Evolutionary conservation across 2,888 invertebrate genomes (phyloP), one percentile per base, ranked within the genome.

Genomic region (Zaprionus obscuricornis): DNA sequence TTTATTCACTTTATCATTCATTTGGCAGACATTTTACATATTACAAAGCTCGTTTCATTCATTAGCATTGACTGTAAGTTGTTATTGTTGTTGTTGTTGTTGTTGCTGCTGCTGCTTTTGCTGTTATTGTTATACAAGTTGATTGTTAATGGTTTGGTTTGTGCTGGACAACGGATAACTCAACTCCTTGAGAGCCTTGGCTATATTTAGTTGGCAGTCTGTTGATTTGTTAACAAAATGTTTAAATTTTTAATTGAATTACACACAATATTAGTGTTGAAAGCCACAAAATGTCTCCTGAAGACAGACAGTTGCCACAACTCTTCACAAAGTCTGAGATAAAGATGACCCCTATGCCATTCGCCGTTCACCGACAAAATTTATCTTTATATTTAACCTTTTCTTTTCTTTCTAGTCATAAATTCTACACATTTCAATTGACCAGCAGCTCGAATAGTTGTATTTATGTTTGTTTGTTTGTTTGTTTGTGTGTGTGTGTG

Each of bases 341-440:
- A n/a, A 5, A 34, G 27, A 22, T 17, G 39, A 17, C 60, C 52
- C 62, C 43, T 55, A 79, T 77, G 64, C 54, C 58, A 65, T 72
- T 75, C 74, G 60, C 51, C 70, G 17, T 42, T 34, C 51, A 51
- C 63, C 37, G 60, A 50, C 63, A n/a, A n/a, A 65, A 65, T 71
- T 83, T 75, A 82, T 68, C 58, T 26, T 65, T 60, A 55, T 50
- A 20, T 11, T 11, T 47, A n/a, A 63, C 24, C 29, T 36, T 64
- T 66, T n/a, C n/a, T n/a, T n/a, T n/a, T n/a, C n/a, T n/a, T 56
- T 42, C 26, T 10, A 52, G 57, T 66, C 73, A 73, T 81, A 82
- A 82, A 86, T 74, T 64, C 56, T 54, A 52, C 50, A 70, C 70
- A 74, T 69, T 81, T 87, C 81, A 85, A 88, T 86, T 88, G 85